A percentile compares a stretch with the other conserved stretches of the same genome.
Conservation (phyloP, 92 coral and sea anemone species). For the Heteractis magnifica region DNA sequence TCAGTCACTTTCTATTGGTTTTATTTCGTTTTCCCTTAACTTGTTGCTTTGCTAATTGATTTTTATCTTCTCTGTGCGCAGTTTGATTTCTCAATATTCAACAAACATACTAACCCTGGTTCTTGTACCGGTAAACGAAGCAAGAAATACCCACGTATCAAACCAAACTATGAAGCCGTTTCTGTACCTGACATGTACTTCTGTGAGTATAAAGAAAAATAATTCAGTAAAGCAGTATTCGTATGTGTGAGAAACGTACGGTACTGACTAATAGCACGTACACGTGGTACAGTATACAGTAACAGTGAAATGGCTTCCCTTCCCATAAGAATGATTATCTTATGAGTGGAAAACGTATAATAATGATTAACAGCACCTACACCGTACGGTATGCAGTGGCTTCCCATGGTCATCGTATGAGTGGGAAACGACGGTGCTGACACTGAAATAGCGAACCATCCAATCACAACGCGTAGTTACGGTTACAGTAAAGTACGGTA, state of each 20-base stretch:
- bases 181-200: constrained; percentile 77
- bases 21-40: background rate
- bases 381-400: too few species aligned
- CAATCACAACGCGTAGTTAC: too few species aligned
- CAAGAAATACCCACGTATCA: constrained; percentile 83
- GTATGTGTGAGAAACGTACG: background rate
- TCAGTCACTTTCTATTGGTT: background rate
- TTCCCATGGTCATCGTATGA: too few species aligned
- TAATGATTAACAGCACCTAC: too few species aligned
- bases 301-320: too few species aligned
- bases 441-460: too few species aligned
- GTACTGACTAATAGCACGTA: too few species aligned
- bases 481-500: too few species aligned
- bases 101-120: constrained; percentile 69
- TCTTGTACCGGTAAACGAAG: constrained; percentile 54
- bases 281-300: too few species aligned
- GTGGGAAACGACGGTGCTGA: too few species aligned
- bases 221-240: background rate
- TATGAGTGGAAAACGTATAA: too few species aligned
- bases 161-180: constrained; percentile 75
- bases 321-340: too few species aligned
- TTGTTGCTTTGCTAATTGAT: background rate
- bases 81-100: constrained; percentile 94
- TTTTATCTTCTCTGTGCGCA: constrained; percentile 14
- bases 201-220: constrained; percentile 49